A percentile compares a stretch with the other conserved stretches of the same genome.
Conservation (phyloP, 2,797 vertebrate genomes). For the Masticophis lateralis region DNA sequence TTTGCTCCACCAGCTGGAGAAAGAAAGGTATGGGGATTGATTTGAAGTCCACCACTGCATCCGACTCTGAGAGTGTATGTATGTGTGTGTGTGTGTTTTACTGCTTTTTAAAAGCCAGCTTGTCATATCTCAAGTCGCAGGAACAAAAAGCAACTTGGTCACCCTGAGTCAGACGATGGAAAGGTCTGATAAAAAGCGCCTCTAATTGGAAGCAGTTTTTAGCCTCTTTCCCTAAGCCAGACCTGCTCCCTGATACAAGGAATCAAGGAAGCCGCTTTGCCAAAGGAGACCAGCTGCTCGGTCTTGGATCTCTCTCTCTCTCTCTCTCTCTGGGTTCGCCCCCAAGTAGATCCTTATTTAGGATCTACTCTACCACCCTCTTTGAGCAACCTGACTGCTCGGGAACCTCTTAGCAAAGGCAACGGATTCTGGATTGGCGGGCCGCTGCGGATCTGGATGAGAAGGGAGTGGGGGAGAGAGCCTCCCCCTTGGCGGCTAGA, state of each 20-base stretch:
- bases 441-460: constrained; percentile 48
- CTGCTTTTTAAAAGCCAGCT: neutral
- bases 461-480: neutral
- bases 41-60: too few species aligned
- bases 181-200: neutral
- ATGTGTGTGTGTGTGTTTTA: neutral
- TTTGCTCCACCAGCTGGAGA: neutral
- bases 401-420: constrained; percentile 67
- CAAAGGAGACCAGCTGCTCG: neutral
- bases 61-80: too few species aligned
- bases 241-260: neutral
- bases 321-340: neutral
- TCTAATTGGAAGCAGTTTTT: neutral
- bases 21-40: neutral
- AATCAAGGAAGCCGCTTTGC: neutral
- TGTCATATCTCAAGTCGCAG: neutral
- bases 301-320: too few species aligned
- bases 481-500: constrained; percentile 48
- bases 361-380: neutral
- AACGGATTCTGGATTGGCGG: constrained; percentile 58
- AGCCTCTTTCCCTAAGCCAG: neutral
- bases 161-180: neutral
- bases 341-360: neutral
- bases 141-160: neutral
- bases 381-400: constrained; percentile 66